Evolutionary conservation across 2,888 invertebrate species (phyloP).

Genomic region (Achlya flavicornis): DNA sequence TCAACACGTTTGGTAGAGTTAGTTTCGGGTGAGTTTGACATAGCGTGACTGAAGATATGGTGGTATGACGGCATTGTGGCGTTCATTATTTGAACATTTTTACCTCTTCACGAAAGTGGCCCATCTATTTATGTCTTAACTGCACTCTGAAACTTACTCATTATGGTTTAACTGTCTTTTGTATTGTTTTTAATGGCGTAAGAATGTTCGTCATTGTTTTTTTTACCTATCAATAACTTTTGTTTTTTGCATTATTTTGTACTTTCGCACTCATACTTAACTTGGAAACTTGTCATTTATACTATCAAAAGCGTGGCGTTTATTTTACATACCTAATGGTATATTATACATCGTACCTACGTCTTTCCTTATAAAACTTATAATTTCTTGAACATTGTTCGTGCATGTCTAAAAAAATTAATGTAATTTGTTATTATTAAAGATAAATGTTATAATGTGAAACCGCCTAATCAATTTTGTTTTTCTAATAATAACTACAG

Average conservation of each 20-base stretch:
- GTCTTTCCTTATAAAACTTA: constrained; percentile 31
- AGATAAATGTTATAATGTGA: neutral
- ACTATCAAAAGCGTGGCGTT: neutral
- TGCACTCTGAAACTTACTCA: constrained; percentile 82
- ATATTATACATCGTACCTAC: constrained; percentile 21
- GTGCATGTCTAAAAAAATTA: constrained; percentile 31
- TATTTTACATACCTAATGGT: constrained; percentile 21
- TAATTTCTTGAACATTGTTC: constrained; percentile 33
- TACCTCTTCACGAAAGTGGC: constrained; percentile 68
- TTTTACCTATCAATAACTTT: constrained; percentile 7
- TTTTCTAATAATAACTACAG: constrained; percentile 1
- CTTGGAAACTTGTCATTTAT: constrained; percentile 4
- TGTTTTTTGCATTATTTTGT: constrained; percentile 12
- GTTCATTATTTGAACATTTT: constrained; percentile 68
- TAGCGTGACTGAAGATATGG: constrained; percentile 79
- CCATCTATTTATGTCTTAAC: constrained; percentile 75
- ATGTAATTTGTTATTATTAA: constrained; percentile 9
- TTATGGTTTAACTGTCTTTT: constrained; percentile 44
- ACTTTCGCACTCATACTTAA: constrained; percentile 15
- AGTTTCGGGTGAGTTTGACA: constrained; percentile 89
- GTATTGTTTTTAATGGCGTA: constrained; percentile 22
- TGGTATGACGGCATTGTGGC: constrained; percentile 82
- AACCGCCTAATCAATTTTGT: neutral
- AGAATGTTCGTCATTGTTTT: constrained; percentile 8
- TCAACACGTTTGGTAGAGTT: constrained; percentile 88